Percentiles rank a stretch among this genome's conserved stretches.
phyloP scores from a whole-genome alignment of 2,888 invertebrate species.

The Chrysolina americana region DNA sequence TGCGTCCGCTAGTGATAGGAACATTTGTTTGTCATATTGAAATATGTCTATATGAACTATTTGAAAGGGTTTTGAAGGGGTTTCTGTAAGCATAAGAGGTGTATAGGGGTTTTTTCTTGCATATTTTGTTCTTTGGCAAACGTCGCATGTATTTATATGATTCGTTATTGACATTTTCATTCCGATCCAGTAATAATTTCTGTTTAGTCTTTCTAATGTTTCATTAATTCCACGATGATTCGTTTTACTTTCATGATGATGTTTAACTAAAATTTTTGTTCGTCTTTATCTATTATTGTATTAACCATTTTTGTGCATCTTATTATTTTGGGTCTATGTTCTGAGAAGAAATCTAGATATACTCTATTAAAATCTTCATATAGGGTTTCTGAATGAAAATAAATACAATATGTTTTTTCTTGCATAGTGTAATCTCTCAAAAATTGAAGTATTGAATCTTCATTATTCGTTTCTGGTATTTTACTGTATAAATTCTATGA shows the following conservation, averaged over 20 bases:
- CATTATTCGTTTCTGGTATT: neutral
- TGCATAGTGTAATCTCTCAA: neutral
- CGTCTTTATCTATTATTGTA: constrained; percentile 21
- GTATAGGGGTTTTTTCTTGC: constrained; percentile 28
- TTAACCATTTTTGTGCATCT: constrained; percentile 22
- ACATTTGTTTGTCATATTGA: constrained; percentile 18
- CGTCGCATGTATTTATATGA: constrained; percentile 24
- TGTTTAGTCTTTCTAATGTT: constrained; percentile 23
- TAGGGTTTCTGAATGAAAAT: neutral
- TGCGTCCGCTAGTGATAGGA: constrained; percentile 10
- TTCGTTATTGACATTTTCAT: constrained; percentile 29
- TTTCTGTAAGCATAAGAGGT: constrained; percentile 10
- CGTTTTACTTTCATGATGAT: too few relatives aligned
- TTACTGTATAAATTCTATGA: constrained; percentile 4
- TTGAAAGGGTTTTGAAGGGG: too few relatives aligned
- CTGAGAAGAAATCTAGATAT: neutral
- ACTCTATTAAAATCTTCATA: constrained; percentile 10
- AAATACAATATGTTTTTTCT: neutral
- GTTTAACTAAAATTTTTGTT: constrained; percentile 30
- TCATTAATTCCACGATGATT: constrained; percentile 32
- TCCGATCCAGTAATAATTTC: constrained; percentile 35
- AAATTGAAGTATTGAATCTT: neutral
- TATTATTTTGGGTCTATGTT: constrained; percentile 15
- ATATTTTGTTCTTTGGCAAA: constrained; percentile 29
- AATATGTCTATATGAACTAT: constrained; percentile 26